Evolutionary conservation across 2,797 vertebrate species (phyloP).

Genomic region (Salmo trutta): DNA sequence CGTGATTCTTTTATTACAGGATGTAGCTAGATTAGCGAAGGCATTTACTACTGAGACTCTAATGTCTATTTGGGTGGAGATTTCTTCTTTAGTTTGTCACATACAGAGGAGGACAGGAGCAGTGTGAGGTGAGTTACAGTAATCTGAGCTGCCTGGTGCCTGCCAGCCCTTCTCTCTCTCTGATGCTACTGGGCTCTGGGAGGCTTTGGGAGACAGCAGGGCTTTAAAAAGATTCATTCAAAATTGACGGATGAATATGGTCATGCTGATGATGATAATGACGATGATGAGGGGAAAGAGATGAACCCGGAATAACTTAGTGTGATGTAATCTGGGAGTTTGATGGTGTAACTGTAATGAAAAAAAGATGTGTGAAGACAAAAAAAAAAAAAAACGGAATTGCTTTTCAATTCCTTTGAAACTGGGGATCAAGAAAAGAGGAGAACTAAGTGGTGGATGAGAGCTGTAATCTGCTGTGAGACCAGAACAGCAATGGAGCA

Average conservation of each 20-base stretch:
- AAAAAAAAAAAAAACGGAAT: not conserved
- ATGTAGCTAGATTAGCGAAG: not conserved
- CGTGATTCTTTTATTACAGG: not conserved
- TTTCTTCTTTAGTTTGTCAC: not conserved
- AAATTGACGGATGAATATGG: slow-evolving; percentile 62
- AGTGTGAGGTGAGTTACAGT: not conserved
- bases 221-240: slow-evolving; percentile 75
- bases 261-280: slow-evolving; percentile 25
- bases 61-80: not conserved
- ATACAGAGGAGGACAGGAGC: not conserved
- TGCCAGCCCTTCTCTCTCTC: slow-evolving; percentile 41
- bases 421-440: slow-evolving; percentile 1
- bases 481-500: not conserved
- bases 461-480: not conserved
- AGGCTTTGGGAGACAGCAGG: slow-evolving; percentile 25
- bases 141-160: not conserved
- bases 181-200: slow-evolving; percentile 4
- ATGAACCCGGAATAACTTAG: not conserved
- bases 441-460: not conserved
- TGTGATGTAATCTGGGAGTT: slow-evolving; percentile 36
- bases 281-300: not conserved
- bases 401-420: not conserved
- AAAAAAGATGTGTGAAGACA: not conserved
- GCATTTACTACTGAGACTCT: too few species aligned
- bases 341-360: slow-evolving; percentile 24